Evolutionary conservation across 64 coral and sea anemone species (phyloP).

Genomic region (Orbicella faveolata): DNA sequence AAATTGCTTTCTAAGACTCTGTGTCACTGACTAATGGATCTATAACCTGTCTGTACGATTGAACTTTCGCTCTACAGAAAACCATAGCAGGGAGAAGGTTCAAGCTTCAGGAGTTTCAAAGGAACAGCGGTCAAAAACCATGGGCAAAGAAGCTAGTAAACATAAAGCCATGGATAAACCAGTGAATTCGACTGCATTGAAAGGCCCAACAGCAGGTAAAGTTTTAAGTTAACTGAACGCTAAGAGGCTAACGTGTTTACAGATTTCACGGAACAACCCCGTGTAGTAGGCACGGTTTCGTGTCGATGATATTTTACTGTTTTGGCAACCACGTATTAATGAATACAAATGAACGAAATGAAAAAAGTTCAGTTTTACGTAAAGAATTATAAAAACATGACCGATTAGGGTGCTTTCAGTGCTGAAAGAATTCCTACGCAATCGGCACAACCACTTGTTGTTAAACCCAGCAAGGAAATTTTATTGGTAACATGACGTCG

Average conservation of each 20-base stretch:
- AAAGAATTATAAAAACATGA: no score
- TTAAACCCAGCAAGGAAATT: no score
- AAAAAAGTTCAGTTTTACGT: no score
- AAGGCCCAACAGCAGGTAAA: slow-evolving; percentile 33
- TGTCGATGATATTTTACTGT: no score
- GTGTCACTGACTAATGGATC: not conserved
- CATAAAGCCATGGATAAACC: slow-evolving; percentile 13
- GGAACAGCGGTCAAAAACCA: not conserved
- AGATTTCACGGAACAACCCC: no score
- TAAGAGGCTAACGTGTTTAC: not conserved
- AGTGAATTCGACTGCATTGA: slow-evolving; percentile 11
- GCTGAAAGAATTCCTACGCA: no score
- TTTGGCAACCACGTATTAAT: no score
- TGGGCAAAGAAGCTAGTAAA: slow-evolving; percentile 42
- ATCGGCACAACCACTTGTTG: no score
- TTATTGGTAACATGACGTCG: no score
- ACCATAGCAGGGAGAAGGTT: not conserved
- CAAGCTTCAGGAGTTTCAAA: not conserved
- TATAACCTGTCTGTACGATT: not conserved
- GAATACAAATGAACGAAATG: no score
- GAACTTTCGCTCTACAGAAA: not conserved
- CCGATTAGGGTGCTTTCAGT: no score
- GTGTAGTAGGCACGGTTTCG: no score
- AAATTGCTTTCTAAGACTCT: not conserved
- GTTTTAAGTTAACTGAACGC: not conserved